A percentile compares a stretch with the other conserved stretches of the same genome.
phyloP scores from a whole-genome alignment of 1,140 invertebrate species.

The Zelostemma sp. region DNA sequence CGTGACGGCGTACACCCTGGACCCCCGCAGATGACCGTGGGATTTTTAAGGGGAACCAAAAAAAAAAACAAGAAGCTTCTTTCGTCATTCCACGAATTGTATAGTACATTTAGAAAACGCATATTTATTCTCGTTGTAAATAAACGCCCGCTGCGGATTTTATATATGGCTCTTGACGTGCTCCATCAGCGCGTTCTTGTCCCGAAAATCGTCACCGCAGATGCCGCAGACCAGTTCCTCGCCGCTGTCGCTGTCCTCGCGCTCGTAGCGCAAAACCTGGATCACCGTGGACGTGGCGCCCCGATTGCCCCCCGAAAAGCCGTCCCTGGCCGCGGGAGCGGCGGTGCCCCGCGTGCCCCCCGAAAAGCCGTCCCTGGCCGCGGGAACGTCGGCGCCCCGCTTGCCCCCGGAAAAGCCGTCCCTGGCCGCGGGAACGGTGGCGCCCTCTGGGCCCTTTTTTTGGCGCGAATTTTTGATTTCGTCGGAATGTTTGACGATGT shows the following conservation, averaged over 20 bases:
- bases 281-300: slow-evolving; percentile 36
- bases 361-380: too few species aligned
- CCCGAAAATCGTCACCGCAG: slow-evolving; percentile 62
- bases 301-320: too few species aligned
- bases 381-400: too few species aligned
- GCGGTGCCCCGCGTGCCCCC: too few species aligned
- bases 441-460: too few species aligned
- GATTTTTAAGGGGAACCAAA: slow-evolving; percentile 53
- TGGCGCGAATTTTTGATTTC: slow-evolving; percentile 48
- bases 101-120: too few species aligned
- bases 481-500: slow-evolving; percentile 69
- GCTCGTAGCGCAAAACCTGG: slow-evolving; percentile 41
- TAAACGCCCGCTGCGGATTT: too few species aligned
- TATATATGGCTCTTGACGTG: slow-evolving; percentile 68
- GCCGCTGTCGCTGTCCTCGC: slow-evolving; percentile 48
- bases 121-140: slow-evolving; percentile 6
- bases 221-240: slow-evolving; percentile 60
- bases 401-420: too few species aligned
- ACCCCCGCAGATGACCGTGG: slow-evolving; percentile 77
- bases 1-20: slow-evolving; percentile 81
- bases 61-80: too few species aligned
- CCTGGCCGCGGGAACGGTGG: too few species aligned
- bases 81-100: too few species aligned
- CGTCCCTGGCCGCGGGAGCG: too few species aligned
- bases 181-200: slow-evolving; percentile 63